phyloP scores from a whole-genome alignment of 2,797 vertebrate species.

The Mareca strepera region DNA sequence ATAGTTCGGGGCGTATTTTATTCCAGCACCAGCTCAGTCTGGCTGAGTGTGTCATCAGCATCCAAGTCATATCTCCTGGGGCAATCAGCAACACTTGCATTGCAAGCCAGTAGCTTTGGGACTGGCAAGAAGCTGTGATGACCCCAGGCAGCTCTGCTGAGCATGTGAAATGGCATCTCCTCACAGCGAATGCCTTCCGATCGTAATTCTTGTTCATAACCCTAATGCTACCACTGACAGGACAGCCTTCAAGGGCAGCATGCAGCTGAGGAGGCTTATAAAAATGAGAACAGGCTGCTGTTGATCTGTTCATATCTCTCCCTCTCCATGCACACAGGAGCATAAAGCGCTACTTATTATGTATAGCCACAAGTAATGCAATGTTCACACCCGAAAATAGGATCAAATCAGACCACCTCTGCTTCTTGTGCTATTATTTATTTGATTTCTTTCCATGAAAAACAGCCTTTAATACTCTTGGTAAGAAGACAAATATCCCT shows the following conservation, averaged over 20 bases:
- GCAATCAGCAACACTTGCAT: not conserved
- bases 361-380: not conserved
- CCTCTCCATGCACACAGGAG: not conserved
- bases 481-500: not conserved
- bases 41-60: not conserved
- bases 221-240: not conserved
- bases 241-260: not conserved
- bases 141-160: not conserved
- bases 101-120: not conserved
- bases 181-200: not conserved
- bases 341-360: not conserved
- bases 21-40: not conserved
- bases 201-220: not conserved
- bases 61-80: not conserved
- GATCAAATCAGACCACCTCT: not conserved
- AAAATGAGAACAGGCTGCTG: not conserved
- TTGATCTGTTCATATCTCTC: not conserved
- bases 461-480: slow-evolving; percentile 34
- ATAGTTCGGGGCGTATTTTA: not conserved
- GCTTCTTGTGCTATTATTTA: not conserved
- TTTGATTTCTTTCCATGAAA: slow-evolving; percentile 42
- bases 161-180: not conserved
- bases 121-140: not conserved
- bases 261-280: not conserved
- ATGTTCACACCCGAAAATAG: not conserved